Evolutionary conservation across 2,797 vertebrate genomes (phyloP), one percentile per base, ranked within the genome.

Genomic region (Pampus argenteus): DNA sequence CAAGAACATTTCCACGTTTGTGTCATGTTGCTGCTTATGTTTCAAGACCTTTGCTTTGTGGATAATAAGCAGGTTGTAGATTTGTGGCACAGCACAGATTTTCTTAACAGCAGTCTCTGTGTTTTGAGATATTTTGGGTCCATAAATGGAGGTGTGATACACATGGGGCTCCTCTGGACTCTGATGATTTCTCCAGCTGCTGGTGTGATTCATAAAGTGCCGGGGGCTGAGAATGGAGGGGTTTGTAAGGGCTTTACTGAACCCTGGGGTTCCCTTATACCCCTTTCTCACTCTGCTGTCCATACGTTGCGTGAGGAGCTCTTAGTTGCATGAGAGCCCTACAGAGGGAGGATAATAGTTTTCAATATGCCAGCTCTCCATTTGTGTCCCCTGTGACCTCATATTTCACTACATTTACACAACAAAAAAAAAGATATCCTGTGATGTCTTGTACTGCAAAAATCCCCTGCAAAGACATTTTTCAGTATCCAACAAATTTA

Each of bases 171-270:
- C 38, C 20, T 82, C 51, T 18, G 23, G 49, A 71, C 3, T 14
- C 40, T 86, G 71, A 91, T 87, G 86, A 36, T 23, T 89, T 83
- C 80, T 80, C 62, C 88, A 87, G 84, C 86, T 91, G 88, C 55
- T 45, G 59, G 0, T 52, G 40, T 57, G 61, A 79, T 81, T 85
- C 82, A 85, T 81, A 59, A 71, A 81, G 76, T 65, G 66, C 14
- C 51, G 23, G 3, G 48, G 36, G 40, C 63, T 69, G 66, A 69
- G 71, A 72, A 56, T 38, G 51, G 40, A 10, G 81, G 44, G 70
- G 66, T 6, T 20, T 55, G 64, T 20, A 25, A 63, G 50, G 22
- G 28, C 26, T 48, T 65, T 66, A 66, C 9, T 66, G 57, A 71
- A 67, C 60, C 59, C 64, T 3, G 7, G 63, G 70, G 54, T 73